Conservation (phyloP, 2,113 vertebrate species). For the Cheirogaleus medius region DNA sequence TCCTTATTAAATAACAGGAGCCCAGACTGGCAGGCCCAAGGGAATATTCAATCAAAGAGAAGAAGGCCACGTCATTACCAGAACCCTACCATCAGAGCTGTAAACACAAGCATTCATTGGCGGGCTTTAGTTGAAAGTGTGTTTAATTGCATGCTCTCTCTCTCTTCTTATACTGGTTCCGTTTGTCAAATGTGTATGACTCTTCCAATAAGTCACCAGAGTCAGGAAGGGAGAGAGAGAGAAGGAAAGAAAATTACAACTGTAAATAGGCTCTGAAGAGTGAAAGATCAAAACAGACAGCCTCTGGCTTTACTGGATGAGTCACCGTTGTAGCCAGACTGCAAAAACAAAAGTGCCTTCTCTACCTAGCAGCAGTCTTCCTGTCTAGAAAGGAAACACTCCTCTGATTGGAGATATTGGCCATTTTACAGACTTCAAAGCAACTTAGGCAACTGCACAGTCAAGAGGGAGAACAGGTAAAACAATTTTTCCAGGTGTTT, state of each 20-base stretch:
- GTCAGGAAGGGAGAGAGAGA: neutral
- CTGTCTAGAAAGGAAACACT: constrained; percentile 69
- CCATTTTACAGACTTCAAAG: constrained; percentile 51
- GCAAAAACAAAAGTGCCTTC: constrained; percentile 50
- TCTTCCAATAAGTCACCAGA: constrained; percentile 17
- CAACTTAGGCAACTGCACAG: constrained; percentile 1
- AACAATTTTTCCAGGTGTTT: constrained; percentile 34
- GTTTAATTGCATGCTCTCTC: neutral
- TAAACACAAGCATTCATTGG: constrained; percentile 55
- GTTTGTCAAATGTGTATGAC: constrained; percentile 54
- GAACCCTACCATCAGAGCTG: constrained; percentile 65
- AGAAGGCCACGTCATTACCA: constrained; percentile 71
- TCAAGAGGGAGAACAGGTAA: constrained; percentile 22
- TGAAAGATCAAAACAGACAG: constrained; percentile 73
- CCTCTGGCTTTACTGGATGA: constrained; percentile 65
- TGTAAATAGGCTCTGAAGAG: constrained; percentile 66
- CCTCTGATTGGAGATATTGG: constrained; percentile 39
- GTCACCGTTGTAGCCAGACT: constrained; percentile 64
- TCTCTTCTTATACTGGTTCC: neutral
- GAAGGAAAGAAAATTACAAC: neutral
- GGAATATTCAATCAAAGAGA: constrained; percentile 76
- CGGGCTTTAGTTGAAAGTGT: neutral
- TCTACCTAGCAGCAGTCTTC: constrained; percentile 27
- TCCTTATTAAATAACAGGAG: constrained; percentile 77
- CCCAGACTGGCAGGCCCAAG: constrained; percentile 73